Conservation (phyloP, 2,888 invertebrate genomes). For the Ptilodon capucinus region DNA sequence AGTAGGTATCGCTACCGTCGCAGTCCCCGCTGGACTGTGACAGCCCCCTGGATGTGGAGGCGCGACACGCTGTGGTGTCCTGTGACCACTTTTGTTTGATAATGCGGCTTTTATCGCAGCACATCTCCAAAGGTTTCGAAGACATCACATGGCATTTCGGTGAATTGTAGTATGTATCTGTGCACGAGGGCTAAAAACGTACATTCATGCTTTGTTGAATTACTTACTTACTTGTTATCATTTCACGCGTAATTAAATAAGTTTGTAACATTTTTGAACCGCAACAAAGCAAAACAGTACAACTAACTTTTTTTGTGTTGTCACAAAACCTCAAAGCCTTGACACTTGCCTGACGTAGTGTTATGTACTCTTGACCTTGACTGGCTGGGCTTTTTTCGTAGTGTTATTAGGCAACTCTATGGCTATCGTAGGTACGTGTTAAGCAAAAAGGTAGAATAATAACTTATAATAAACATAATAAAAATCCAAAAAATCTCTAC, state of each 20-base stretch:
- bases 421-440: too few relatives aligned
- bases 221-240: constrained; percentile 9
- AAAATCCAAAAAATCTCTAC: too few relatives aligned
- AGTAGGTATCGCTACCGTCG: constrained; percentile 39
- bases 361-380: too few relatives aligned
- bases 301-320: too few relatives aligned
- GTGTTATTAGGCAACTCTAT: too few relatives aligned
- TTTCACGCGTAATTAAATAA: not conserved
- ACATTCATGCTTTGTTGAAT: not conserved
- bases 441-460: too few relatives aligned
- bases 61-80: constrained; percentile 44
- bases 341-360: too few relatives aligned
- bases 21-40: constrained; percentile 54
- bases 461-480: too few relatives aligned
- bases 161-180: not conserved
- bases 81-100: constrained; percentile 37
- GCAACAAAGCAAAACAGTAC: too few relatives aligned
- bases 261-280: not conserved
- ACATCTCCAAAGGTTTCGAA: constrained; percentile 20
- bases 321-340: too few relatives aligned
- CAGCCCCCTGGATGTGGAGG: constrained; percentile 61
- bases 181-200: not conserved
- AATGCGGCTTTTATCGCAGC: constrained; percentile 15
- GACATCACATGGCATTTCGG: constrained; percentile 18
- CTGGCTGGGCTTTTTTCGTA: too few relatives aligned